Conservation (phyloP, 2,888 invertebrate species). For the Patella pellucida region DNA sequence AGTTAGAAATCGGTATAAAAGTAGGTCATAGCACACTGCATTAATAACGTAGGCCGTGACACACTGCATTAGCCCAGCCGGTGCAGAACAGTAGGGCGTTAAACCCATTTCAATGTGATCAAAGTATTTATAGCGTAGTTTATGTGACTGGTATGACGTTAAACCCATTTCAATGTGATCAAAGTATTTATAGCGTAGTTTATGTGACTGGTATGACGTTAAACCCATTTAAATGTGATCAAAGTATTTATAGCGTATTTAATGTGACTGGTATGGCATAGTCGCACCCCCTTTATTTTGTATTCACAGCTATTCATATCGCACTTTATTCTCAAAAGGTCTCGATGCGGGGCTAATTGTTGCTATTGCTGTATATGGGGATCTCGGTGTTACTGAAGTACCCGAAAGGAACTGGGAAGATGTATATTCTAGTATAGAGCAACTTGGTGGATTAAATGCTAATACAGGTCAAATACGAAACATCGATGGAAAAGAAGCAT, state of each 20-base stretch:
- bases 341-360: slow-evolving; percentile 24
- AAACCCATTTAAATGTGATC: no score
- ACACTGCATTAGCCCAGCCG: no score
- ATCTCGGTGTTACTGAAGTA: slow-evolving; percentile 13
- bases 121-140: no score
- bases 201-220: neutral
- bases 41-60: no score
- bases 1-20: neutral
- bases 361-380: slow-evolving; percentile 20
- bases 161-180: neutral
- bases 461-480: slow-evolving; percentile 11
- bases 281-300: neutral
- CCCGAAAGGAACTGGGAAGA: slow-evolving; percentile 13
- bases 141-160: no score
- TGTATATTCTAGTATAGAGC: slow-evolving; percentile 20
- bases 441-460: slow-evolving; percentile 18
- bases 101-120: no score
- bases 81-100: no score
- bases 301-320: no score
- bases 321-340: neutral
- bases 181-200: neutral
- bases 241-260: no score
- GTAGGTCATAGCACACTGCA: neutral
- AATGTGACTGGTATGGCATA: no score
- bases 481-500: slow-evolving; percentile 19